Conservation (phyloP, 2,113 vertebrate genomes). For the Sapajus apella region DNA sequence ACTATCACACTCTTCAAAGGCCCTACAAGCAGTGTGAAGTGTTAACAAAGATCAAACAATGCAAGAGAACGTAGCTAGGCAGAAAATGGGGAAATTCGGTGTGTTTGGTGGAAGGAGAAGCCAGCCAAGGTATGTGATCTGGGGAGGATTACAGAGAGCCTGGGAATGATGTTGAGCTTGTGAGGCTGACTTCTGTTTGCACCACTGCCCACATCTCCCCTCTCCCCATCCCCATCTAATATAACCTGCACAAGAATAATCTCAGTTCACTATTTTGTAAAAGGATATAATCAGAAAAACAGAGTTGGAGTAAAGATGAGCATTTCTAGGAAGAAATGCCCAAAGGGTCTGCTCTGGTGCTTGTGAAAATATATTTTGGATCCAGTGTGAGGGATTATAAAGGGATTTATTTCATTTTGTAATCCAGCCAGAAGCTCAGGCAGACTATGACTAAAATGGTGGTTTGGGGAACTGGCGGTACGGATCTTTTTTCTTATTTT, state of each 20-base stretch:
- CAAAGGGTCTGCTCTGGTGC: conserved; percentile 61
- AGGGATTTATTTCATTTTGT: conserved; percentile 77
- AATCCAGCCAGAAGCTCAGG: conserved; percentile 66
- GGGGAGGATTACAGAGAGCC: not conserved
- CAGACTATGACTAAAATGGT: conserved; percentile 53
- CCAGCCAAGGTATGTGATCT: not conserved
- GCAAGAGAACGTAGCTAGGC: not conserved
- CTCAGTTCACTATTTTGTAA: conserved; percentile 4
- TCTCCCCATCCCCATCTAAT: not conserved
- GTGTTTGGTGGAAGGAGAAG: not conserved
- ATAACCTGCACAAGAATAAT: not conserved
- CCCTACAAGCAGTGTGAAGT: not conserved
- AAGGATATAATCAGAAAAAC: not conserved
- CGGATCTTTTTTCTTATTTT: conserved; percentile 63
- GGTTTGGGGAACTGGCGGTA: not conserved
- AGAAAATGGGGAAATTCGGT: not conserved
- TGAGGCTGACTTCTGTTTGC: conserved; percentile 25
- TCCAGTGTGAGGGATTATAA: conserved; percentile 71
- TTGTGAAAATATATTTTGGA: conserved; percentile 68
- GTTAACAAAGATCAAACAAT: not conserved
- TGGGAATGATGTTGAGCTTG: not conserved
- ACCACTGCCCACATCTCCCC: not conserved
- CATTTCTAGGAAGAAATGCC: conserved; percentile 65
- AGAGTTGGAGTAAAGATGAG: conserved; percentile 46
- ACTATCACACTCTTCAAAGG: not conserved